These are phyloP conservation scores for Frieseomelitta varia DNA, from an alignment of 1,140 invertebrate species.

Conservation along the genomic window DNA sequence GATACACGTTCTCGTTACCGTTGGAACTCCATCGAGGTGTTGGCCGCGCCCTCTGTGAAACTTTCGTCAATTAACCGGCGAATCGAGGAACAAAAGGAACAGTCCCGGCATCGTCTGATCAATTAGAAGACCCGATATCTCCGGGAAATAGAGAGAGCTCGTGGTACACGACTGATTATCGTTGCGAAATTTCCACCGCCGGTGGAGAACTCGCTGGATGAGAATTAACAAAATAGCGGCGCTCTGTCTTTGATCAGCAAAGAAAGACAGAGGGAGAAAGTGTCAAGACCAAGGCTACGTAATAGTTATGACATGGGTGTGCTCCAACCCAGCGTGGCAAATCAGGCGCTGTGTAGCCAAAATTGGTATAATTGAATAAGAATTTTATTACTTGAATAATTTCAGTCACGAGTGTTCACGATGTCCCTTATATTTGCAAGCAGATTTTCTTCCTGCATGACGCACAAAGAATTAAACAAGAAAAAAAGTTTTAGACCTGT, in stretches of 20 bases:
- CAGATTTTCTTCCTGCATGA: too few relatives aligned
- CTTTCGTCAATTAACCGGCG: constrained; percentile 54
- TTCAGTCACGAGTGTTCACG: too few relatives aligned
- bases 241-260: background rate
- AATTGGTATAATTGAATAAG: too few relatives aligned
- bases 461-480: too few relatives aligned
- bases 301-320: too few relatives aligned
- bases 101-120: constrained; percentile 24
- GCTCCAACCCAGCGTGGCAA: too few relatives aligned
- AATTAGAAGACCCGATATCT: constrained; percentile 37
- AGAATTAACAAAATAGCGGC: background rate
- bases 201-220: background rate
- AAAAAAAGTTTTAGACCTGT: too few relatives aligned
- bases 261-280: background rate
- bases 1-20: constrained; percentile 57
- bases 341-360: too few relatives aligned
- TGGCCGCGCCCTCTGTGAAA: constrained; percentile 31
- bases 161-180: background rate
- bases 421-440: too few relatives aligned
- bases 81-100: constrained; percentile 57
- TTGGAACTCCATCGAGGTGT: constrained; percentile 39
- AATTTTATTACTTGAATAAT: too few relatives aligned
- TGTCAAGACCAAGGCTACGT: too few relatives aligned
- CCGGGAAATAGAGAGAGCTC: background rate
- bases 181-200: background rate